Evolutionary conservation across 2,113 vertebrate species (phyloP), one percentile per base, ranked within the genome.

Genomic region (Pluvialis apricaria): DNA sequence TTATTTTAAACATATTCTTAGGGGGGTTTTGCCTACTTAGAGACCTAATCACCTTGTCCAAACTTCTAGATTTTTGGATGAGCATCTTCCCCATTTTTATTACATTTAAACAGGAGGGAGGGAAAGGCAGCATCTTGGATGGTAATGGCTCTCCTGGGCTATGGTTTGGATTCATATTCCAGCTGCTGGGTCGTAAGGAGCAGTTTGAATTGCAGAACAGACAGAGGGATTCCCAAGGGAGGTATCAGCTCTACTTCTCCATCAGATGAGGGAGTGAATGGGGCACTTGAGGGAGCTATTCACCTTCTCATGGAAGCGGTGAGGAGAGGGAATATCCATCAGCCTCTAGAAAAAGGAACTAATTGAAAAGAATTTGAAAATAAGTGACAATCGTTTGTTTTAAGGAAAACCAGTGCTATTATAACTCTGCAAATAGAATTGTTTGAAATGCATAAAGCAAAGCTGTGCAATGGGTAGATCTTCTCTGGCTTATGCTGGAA

Each of bases 281-380:
- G 65, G 45, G 77, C 96, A 94, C 96, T 94, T 96, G 92, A 84
- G 86, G 96, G 96, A 96, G 92, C 92, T 96, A 28, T 95, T 97
- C 65, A 49, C 72, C 88, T 94, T 93, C 47, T 24, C 0, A 0
- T n/a, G 57, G 60, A 93, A 90, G 45, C 1, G 1, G 18, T 12
- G 38, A 86, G 79, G 49, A 28, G 45, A 47, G 78, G 55, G 21
- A 89, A 69, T 75, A 84, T 36, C 19, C 31, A 44, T 14, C 13
- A 91, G 10, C 34, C 66, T 84, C 40, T 57, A 49, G 40, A 36
- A 82, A 84, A 73, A 79, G 10, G 26, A 93, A 24, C 3, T 34
- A 52, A 55, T n/a, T 15, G 14, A 70, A 77, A 86, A 78, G 6
- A 75, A 70, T 61, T 65, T 73, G 18, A 20, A 38, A 73, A 80